Percentiles rank a stretch among this genome's conserved stretches.
Evolutionary conservation across 1,140 invertebrate species (phyloP).

Genomic region (Physella acuta): DNA sequence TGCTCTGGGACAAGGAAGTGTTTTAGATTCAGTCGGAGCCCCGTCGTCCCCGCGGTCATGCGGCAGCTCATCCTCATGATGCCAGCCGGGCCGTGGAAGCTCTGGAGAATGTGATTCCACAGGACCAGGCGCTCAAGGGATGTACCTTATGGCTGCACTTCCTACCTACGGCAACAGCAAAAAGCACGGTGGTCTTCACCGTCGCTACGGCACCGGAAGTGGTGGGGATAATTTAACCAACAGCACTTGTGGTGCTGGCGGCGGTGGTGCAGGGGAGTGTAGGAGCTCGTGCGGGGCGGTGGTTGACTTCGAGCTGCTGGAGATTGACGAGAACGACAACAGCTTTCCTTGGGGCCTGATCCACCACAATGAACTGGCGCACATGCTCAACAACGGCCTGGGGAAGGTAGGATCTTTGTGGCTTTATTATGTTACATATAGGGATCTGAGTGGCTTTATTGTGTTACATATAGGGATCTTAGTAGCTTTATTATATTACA

Average conservation of each 20-base stretch:
- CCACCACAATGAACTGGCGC: constrained; percentile 31
- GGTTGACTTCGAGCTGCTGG: constrained; percentile 12
- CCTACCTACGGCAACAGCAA: constrained; percentile 9
- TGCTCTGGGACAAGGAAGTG: no score
- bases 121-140: neutral
- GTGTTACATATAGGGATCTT: no score
- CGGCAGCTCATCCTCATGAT: neutral
- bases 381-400: constrained; percentile 34
- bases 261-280: neutral
- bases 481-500: no score
- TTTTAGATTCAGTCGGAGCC: no score
- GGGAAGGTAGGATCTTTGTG: constrained; percentile 36
- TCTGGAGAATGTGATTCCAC: neutral
- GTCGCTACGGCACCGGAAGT: neutral
- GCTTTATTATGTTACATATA: no score
- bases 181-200: neutral
- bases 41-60: no score
- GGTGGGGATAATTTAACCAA: neutral
- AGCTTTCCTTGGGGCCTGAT: constrained; percentile 31
- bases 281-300: neutral
- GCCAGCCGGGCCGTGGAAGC: neutral
- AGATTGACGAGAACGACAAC: constrained; percentile 31
- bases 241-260: neutral
- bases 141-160: constrained; percentile 19
- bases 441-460: no score